Evolutionary conservation across 2,797 vertebrate genomes (phyloP).

Genomic region (Anas bahamensis): DNA sequence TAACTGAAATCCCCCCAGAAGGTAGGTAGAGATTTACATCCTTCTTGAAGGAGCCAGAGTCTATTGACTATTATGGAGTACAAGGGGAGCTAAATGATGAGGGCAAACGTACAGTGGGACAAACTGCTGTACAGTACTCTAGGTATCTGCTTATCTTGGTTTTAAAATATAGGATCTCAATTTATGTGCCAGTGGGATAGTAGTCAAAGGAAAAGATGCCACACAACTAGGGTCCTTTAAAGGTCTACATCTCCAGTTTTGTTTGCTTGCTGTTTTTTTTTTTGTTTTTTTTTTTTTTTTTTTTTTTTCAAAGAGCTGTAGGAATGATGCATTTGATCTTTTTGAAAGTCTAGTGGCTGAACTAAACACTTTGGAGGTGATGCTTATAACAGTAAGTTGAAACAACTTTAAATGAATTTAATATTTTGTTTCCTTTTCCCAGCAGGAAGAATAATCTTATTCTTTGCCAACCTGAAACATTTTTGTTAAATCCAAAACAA

Average conservation of each 20-base stretch:
- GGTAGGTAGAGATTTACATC: background rate
- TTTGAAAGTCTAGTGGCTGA: background rate
- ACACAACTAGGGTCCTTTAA: background rate
- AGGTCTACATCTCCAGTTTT: background rate
- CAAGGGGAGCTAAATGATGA: background rate
- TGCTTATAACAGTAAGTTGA: background rate
- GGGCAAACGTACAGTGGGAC: background rate
- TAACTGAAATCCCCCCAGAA: background rate
- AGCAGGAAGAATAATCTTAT: background rate
- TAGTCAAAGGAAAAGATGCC: background rate
- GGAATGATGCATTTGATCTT: background rate
- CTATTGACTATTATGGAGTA: background rate
- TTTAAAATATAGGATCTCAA: background rate
- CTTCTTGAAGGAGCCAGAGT: background rate
- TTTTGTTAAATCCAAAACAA: slow-evolving; percentile 13
- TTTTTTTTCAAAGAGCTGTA: background rate
- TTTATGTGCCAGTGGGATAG: background rate
- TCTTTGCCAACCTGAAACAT: slow-evolving; percentile 18
- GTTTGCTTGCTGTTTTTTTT: too few relatives aligned
- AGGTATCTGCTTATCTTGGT: background rate
- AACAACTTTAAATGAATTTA: background rate
- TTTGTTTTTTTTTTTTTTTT: background rate
- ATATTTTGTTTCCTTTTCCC: background rate
- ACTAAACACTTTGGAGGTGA: background rate
- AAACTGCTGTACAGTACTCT: background rate